Evolutionary conservation across 2,113 vertebrate species (phyloP).

Genomic region (Albula goreensis): DNA sequence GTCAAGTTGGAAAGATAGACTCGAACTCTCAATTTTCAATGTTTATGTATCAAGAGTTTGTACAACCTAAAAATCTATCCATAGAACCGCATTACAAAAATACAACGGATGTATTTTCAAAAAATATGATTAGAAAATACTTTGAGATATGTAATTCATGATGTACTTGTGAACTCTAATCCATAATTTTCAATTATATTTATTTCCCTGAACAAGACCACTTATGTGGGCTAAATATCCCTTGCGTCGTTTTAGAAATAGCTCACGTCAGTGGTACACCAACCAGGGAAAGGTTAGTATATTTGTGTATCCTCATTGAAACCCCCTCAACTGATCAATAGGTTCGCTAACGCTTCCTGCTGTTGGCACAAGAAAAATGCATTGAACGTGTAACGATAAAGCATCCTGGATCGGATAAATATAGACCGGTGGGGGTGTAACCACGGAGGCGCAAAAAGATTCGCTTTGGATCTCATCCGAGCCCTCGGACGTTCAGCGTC

Average conservation of each 20-base stretch:
- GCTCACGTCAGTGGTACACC: not conserved
- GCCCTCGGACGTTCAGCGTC: slow-evolving; percentile 46
- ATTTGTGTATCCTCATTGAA: not conserved
- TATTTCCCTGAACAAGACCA: not conserved
- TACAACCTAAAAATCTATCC: too few relatives aligned
- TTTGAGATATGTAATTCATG: not conserved
- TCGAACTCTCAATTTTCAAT: too few relatives aligned
- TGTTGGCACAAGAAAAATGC: not conserved
- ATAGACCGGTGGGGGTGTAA: not conserved
- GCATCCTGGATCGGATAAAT: not conserved
- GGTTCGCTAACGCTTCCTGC: not conserved
- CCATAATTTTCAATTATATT: not conserved
- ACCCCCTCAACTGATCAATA: not conserved
- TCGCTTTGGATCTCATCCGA: slow-evolving; percentile 26
- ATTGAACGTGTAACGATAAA: not conserved
- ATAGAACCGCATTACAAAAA: too few relatives aligned
- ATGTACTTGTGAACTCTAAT: not conserved
- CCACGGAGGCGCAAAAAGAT: not conserved
- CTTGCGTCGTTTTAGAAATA: not conserved
- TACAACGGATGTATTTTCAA: too few relatives aligned
- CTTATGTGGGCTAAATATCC: not conserved
- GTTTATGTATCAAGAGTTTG: too few relatives aligned
- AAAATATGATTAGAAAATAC: too few relatives aligned
- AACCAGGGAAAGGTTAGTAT: not conserved
- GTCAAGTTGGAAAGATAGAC: too few relatives aligned